phyloP scores from a whole-genome alignment of 2,797 vertebrate species.

The Pangasius macronema region DNA sequence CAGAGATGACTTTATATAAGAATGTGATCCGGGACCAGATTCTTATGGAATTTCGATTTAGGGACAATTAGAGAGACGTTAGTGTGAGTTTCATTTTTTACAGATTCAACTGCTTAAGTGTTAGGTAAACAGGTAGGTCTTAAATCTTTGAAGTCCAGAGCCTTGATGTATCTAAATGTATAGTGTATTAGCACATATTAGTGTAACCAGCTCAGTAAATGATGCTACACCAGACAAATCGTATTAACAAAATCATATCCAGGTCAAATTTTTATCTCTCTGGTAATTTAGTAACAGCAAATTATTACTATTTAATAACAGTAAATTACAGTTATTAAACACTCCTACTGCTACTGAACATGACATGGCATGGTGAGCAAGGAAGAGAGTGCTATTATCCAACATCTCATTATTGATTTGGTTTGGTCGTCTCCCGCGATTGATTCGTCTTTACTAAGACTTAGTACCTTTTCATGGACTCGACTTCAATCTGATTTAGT shows the following conservation, averaged over 20 bases:
- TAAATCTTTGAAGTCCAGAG: not conserved
- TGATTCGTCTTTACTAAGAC: too few relatives aligned
- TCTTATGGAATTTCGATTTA: too few relatives aligned
- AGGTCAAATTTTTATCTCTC: not conserved
- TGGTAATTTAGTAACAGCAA: not conserved
- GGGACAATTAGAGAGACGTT: too few relatives aligned
- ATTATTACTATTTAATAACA: not conserved
- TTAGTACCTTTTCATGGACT: too few relatives aligned
- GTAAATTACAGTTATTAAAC: not conserved
- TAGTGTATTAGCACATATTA: too few relatives aligned
- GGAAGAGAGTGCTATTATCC: not conserved
- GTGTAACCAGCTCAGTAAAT: not conserved
- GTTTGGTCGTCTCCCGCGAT: too few relatives aligned
- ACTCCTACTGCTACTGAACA: not conserved
- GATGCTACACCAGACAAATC: not conserved
- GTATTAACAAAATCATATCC: not conserved
- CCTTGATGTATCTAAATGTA: not conserved
- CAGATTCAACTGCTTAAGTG: not conserved
- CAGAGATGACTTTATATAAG: too few relatives aligned
- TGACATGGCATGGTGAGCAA: not conserved
- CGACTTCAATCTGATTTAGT: conserved; percentile 32
- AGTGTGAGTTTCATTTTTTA: not conserved
- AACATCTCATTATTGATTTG: too few relatives aligned
- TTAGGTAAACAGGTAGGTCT: not conserved
- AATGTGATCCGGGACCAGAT: too few relatives aligned